Evolutionary conservation across 1,140 invertebrate genomes (phyloP).

Genomic region (Cecropterus lyciades): DNA sequence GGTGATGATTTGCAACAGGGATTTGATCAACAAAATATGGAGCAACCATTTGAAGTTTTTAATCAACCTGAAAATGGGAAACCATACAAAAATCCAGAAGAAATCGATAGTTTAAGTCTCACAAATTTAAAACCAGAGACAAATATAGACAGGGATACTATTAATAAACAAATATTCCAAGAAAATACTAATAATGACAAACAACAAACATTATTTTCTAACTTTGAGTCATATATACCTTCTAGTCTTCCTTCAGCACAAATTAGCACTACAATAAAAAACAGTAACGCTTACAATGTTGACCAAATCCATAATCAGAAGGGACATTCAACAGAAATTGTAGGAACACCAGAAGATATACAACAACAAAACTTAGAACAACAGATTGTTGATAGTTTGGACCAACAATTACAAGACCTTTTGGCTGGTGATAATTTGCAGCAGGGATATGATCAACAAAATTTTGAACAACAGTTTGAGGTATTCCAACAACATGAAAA

Average conservation of each 20-base stretch:
- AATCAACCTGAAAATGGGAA: conserved; percentile 18
- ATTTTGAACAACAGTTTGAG: conserved; percentile 40
- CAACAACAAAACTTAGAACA: conserved; percentile 46
- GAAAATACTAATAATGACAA: too few relatives aligned
- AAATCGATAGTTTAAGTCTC: conserved; percentile 45
- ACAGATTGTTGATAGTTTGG: conserved; percentile 38
- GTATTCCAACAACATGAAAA: conserved; percentile 26
- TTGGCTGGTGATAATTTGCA: conserved; percentile 14
- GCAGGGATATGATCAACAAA: conserved; percentile 36
- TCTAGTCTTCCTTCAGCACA: too few relatives aligned
- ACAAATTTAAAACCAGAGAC: conserved; percentile 16
- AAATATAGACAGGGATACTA: conserved; percentile 3
- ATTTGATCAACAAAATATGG: conserved; percentile 37
- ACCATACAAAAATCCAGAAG: conserved; percentile 39
- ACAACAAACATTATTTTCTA: too few relatives aligned
- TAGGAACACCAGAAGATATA: conserved; percentile 24
- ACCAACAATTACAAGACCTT: conserved; percentile 30
- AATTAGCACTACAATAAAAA: too few relatives aligned
- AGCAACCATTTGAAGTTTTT: conserved; percentile 36
- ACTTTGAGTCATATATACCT: too few relatives aligned
- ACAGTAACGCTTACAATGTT: too few relatives aligned
- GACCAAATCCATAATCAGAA: not conserved
- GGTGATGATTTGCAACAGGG: conserved; percentile 13
- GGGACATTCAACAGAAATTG: conserved; percentile 2
- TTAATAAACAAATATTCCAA: not conserved